Evolutionary conservation across 2,113 vertebrate species (phyloP).

Genomic region (Phyllostomus discolor): DNA sequence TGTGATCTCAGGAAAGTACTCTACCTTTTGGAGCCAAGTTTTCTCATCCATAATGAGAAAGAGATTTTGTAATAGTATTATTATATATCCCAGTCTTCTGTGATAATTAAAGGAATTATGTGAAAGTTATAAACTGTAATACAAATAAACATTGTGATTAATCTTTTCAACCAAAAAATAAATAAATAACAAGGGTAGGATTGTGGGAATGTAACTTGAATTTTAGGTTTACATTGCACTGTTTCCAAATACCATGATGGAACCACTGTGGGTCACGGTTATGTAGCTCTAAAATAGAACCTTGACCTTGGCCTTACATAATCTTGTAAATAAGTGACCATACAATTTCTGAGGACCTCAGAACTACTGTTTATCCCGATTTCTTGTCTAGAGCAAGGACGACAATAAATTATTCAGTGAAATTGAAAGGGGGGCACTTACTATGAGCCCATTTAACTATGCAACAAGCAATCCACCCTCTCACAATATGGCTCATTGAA

Average conservation of each 20-base stretch:
- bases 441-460: neutral
- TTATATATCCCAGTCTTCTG: neutral
- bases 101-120: neutral
- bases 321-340: neutral
- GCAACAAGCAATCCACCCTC: neutral
- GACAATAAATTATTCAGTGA: neutral
- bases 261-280: neutral
- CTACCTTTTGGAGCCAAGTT: neutral
- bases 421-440: neutral
- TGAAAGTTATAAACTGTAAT: neutral
- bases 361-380: neutral
- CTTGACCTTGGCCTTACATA: neutral
- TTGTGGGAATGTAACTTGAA: neutral
- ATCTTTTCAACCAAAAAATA: neutral
- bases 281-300: neutral
- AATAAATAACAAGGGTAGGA: neutral
- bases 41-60: constrained; percentile 10
- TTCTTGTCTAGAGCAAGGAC: neutral
- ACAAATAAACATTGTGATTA: neutral
- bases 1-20: neutral
- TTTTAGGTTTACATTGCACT: constrained; percentile 1
- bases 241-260: neutral
- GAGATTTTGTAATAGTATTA: neutral
- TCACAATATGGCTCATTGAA: neutral
- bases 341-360: neutral